Evolutionary conservation across 2,888 invertebrate genomes (phyloP).

Genomic region (Pocota personata): DNA sequence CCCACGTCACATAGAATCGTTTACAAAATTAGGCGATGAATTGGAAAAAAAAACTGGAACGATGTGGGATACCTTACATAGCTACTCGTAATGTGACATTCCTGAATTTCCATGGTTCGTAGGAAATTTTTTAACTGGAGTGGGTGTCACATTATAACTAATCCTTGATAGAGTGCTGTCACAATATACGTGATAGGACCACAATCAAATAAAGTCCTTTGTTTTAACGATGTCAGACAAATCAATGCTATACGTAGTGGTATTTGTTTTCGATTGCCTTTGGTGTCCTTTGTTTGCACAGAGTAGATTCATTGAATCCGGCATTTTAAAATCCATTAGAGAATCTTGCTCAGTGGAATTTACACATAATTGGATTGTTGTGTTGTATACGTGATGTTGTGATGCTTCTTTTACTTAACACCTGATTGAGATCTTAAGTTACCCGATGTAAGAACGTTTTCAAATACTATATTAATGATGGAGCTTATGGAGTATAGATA

Average conservation of each 20-base stretch:
- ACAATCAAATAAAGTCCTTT: constrained; percentile 18
- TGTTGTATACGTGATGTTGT: neutral
- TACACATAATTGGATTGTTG: neutral
- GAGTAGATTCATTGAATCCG: neutral
- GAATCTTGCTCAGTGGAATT: neutral
- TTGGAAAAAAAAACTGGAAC: neutral
- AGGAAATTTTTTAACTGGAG: neutral
- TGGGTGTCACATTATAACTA: constrained; percentile 2
- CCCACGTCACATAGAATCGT: neutral
- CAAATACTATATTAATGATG: no score
- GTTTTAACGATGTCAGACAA: constrained; percentile 14
- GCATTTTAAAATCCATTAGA: neutral
- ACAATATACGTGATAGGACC: neutral
- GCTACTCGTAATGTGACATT: constrained; percentile 6
- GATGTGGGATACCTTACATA: neutral
- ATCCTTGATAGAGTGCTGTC: neutral
- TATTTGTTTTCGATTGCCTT: constrained; percentile 4
- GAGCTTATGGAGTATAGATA: no score
- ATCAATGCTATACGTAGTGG: neutral
- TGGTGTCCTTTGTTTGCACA: neutral
- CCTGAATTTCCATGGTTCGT: neutral
- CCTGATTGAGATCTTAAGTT: no score
- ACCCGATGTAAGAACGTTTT: no score
- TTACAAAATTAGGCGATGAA: neutral
- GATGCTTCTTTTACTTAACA: neutral